Evolutionary conservation across 1,140 invertebrate species (phyloP), one percentile per base, ranked within the genome.

Genomic region (Acyrthosiphon pisum): DNA sequence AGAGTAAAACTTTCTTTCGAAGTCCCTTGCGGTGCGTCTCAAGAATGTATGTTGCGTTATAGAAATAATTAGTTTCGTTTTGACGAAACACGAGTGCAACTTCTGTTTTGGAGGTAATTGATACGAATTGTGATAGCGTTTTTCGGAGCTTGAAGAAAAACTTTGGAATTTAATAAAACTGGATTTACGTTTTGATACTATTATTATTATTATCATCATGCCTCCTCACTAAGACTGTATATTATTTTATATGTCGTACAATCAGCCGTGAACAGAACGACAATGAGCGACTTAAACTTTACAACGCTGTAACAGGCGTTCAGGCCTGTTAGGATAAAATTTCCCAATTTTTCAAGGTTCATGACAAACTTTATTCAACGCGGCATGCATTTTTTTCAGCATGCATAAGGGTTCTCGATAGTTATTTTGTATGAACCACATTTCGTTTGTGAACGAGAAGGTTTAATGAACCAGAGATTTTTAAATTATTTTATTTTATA

Each of bases 61-160:
- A 35, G 6, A 50, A 26, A 7, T 50, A 88, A 88, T 88, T 50
- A 88, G 86, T 88, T 88, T 50, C 8, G 26, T 86, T 88, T 88
- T 88, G 26, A 88, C 20, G 86, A 88, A 46, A 50, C 46, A 50
- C 41, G 30, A 87, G 46, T 48, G 30, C 26, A 50, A 88, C 86
- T 88, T 88, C 30, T 88, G 86, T 88, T 50, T 48, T n/a, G 30
- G 46, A 88, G 26, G 86, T 50, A 50, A 88, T 50, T 50, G 86
- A 88, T 88, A 88, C 30, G 46, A 88, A 44, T 46, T 30, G 41
- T 44, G 84, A 87, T 87, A 87, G 41, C 84, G 37, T 84, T 84
- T 84, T 84, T 46, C 26, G 20, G 26, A 46, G 23, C 37, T 86
- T 14, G 46, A 50, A 26, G 46, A 88, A 50, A 76, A 88, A 88